Evolutionary conservation across 2,888 invertebrate genomes (phyloP), one percentile per base, ranked within the genome.

Genomic region (Harmothoe impar): DNA sequence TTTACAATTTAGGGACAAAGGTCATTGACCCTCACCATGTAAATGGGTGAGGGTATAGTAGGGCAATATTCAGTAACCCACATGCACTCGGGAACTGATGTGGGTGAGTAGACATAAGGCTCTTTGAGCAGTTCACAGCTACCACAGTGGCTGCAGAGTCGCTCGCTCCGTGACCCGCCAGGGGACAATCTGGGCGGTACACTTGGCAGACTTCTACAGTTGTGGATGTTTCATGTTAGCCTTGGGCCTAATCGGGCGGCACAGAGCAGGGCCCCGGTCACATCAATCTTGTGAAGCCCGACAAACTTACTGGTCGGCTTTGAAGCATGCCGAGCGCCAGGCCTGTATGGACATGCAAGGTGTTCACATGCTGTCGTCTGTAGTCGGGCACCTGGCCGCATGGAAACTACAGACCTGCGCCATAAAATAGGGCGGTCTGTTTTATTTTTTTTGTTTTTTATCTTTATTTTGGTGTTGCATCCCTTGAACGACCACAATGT

Each of bases 311-410:
- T n/a, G 72, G 72, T 3, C 15, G 81, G 81, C 81, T 81, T 33
- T 81, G 81, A 81, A 81, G 81, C 62, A 25, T n/a, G 81, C 35
- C 31, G 31, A 3, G 72, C 72, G 77, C 77, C 43, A 43, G 77
- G 17, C 81, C 33, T 15, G 33, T 1, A 81, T 33, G 15, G 31
- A 77, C 81, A 81, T 81, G 81, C 81, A 81, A 81, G 31, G 81
- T 81, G 81, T 81, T 33, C 81, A 35, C 81, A 81, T 23, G 29
- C 17, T 15, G 54, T 52, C 54, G 54, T 52, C 54, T n/a, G 43
- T 43, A n/a, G 62, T n/a, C 62, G 62, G 62, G 62, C 62, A 62
- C 62, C 62, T 20, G 62, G 62, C 20, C 62, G 20, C 62, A 62
- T 62, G 62, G 62, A 62, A 62, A 62, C 20, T 20, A n/a, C 62